These are phyloP conservation scores for Sebastes minor DNA, from an alignment of 2,797 vertebrate species.

Conservation along the genomic window DNA sequence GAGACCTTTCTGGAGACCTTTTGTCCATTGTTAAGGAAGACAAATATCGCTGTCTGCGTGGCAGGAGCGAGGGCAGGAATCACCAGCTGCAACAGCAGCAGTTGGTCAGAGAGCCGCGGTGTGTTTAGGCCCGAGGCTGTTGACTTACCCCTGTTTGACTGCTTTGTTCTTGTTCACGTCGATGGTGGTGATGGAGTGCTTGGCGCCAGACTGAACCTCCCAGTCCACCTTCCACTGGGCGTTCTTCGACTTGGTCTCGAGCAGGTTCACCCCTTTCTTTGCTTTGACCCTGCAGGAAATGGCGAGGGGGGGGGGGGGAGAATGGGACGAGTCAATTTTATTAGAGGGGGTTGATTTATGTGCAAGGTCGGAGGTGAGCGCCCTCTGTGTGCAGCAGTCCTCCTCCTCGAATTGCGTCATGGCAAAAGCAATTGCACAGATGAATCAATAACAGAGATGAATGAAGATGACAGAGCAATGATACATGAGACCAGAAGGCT, in stretches of 20 bases:
- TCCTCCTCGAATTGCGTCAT: slow-evolving; percentile 47
- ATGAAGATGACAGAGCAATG: slow-evolving; percentile 53
- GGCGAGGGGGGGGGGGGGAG: not conserved
- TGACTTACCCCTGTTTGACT: slow-evolving; percentile 83
- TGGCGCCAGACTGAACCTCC: slow-evolving; percentile 92
- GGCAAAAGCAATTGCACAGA: slow-evolving; percentile 69
- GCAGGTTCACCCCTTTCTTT: slow-evolving; percentile 96
- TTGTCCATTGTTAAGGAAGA: slow-evolving; percentile 15
- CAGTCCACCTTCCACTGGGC: slow-evolving; percentile 94
- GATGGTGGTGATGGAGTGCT: slow-evolving; percentile 95
- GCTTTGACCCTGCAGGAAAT: slow-evolving; percentile 91
- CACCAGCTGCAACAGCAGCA: slow-evolving; percentile 28
- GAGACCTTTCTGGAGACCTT: slow-evolving; percentile 9
- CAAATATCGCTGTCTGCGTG: slow-evolving; percentile 2
- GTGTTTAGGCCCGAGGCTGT: slow-evolving; percentile 37
- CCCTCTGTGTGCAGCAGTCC: slow-evolving; percentile 25
- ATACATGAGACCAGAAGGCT: slow-evolving; percentile 43
- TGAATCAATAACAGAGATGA: slow-evolving; percentile 71
- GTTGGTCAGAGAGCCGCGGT: slow-evolving; percentile 16
- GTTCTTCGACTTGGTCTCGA: slow-evolving; percentile 89
- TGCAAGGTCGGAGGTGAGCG: slow-evolving; percentile 53
- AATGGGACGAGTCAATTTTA: slow-evolving; percentile 48
- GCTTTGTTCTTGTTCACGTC: slow-evolving; percentile 88
- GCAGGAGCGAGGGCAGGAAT: not conserved
- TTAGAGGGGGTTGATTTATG: slow-evolving; percentile 63